phyloP scores from a whole-genome alignment of 2,113 vertebrate genomes.

The Regulus satrapa region DNA sequence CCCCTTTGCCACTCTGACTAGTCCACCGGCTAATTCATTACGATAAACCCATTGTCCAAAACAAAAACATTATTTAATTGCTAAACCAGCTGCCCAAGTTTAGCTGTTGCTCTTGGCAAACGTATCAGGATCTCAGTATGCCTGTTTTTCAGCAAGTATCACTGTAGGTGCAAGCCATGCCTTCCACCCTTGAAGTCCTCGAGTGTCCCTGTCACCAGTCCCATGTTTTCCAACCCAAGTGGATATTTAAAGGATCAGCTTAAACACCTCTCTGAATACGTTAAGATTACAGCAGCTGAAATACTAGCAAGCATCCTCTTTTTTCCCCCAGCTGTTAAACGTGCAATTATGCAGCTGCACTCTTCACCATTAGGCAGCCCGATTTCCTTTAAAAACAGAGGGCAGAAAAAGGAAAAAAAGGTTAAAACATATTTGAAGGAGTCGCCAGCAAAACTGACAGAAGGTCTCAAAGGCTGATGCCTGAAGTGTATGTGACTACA shows the following conservation, averaged over 20 bases:
- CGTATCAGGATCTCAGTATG: not conserved
- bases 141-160: not conserved
- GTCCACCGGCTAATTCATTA: not conserved
- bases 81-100: conserved; percentile 38
- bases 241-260: not conserved
- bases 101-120: conserved; percentile 4
- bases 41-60: conserved; percentile 24
- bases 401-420: not conserved
- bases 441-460: not conserved
- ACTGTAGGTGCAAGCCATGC: not conserved
- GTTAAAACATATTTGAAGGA: not conserved
- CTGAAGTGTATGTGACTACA: not conserved
- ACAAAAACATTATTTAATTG: conserved; percentile 23
- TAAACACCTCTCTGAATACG: not conserved
- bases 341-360: not conserved
- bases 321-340: not conserved
- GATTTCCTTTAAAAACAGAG: not conserved
- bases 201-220: not conserved
- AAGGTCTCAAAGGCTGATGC: not conserved
- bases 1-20: not conserved
- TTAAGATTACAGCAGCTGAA: not conserved
- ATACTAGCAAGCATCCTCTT: not conserved
- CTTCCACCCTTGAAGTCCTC: not conserved
- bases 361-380: not conserved
- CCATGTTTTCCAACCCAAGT: not conserved